phyloP scores from a whole-genome alignment of 2,888 invertebrate species.

The Diaperis boleti region DNA sequence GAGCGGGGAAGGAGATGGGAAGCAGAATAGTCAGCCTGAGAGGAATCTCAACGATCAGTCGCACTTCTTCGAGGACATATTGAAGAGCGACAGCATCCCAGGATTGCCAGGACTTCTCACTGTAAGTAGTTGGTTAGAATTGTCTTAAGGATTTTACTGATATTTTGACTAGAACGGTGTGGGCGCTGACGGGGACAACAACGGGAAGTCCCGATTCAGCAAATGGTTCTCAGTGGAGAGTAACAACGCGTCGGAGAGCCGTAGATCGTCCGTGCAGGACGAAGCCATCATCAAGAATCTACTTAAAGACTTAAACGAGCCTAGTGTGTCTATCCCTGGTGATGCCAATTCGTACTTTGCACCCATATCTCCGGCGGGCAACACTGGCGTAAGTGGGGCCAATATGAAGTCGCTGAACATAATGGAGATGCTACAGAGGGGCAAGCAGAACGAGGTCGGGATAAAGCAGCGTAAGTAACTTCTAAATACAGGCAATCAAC shows the following conservation, averaged over 20 bases:
- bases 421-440: constrained; percentile 79
- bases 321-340: constrained; percentile 64
- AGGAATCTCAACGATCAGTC: constrained; percentile 46
- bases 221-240: constrained; percentile 79
- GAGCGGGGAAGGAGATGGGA: constrained; percentile 36
- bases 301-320: constrained; percentile 72
- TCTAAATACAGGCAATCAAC: no score
- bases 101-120: constrained; percentile 79
- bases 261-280: constrained; percentile 72
- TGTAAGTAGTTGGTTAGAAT: no score
- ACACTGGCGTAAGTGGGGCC: constrained; percentile 53
- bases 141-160: no score
- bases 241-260: constrained; percentile 54
- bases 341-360: constrained; percentile 76
- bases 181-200: constrained; percentile 65
- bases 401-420: constrained; percentile 66
- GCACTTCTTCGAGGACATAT: constrained; percentile 89
- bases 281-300: constrained; percentile 73
- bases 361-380: constrained; percentile 77
- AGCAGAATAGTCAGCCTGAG: constrained; percentile 37
- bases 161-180: constrained; percentile 72
- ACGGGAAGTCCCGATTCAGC: constrained; percentile 80
- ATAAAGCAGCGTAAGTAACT: constrained; percentile 45
- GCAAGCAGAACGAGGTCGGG: constrained; percentile 68
- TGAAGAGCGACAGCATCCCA: constrained; percentile 83